Evolutionary conservation across 2,797 vertebrate genomes (phyloP).

Genomic region (Cygnus olor): DNA sequence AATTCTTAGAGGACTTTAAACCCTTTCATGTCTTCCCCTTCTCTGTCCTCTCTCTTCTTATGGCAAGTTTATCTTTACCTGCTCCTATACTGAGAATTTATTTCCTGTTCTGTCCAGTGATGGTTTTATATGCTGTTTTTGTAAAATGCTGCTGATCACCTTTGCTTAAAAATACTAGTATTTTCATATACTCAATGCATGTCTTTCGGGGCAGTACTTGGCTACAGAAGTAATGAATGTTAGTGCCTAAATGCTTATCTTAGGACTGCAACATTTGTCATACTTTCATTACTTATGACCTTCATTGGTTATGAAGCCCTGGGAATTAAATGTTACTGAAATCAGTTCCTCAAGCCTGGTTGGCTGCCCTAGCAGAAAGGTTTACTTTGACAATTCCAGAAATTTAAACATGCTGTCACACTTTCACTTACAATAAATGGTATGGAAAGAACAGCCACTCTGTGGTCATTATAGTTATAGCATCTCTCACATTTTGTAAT

Average conservation of each 20-base stretch:
- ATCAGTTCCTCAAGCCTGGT: background rate
- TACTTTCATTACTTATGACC: background rate
- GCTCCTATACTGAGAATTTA: background rate
- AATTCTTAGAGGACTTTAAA: background rate
- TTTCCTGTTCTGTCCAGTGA: background rate
- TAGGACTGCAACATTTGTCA: background rate
- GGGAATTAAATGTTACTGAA: background rate
- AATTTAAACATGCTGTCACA: background rate
- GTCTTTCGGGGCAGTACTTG: background rate
- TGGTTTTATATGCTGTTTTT: background rate
- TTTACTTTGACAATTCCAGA: background rate
- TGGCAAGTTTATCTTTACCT: background rate
- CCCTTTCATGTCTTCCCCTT: background rate
- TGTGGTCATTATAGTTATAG: background rate
- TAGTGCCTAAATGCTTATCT: background rate
- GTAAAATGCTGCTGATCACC: background rate
- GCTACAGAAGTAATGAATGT: background rate
- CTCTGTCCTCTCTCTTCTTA: background rate
- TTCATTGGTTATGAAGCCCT: background rate
- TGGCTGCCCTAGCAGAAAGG: background rate
- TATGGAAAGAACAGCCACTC: background rate
- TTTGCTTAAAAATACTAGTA: background rate
- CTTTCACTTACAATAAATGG: background rate
- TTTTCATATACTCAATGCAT: fast-evolving
- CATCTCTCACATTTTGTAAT: background rate